A percentile compares a stretch with the other conserved stretches of the same genome.
Evolutionary conservation across 2,797 vertebrate genomes (phyloP).

Genomic region (Falco naumanni): DNA sequence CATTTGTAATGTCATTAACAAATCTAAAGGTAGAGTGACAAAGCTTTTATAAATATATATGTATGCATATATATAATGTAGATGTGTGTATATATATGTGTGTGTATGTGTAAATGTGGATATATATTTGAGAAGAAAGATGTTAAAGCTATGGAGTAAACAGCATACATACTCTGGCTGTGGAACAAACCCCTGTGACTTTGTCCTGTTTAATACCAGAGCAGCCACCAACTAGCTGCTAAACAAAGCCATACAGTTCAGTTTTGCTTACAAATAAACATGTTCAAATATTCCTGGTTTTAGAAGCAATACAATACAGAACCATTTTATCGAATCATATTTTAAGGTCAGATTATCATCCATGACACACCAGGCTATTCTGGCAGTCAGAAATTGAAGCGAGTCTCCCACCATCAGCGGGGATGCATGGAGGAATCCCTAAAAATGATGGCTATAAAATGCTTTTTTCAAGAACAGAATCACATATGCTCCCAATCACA

Average conservation of each 20-base stretch:
- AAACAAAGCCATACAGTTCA: background rate
- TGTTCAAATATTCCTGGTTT: background rate
- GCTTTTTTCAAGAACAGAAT: background rate
- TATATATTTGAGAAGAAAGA: background rate
- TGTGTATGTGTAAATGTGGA: background rate
- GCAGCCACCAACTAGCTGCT: background rate
- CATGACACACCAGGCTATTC: background rate
- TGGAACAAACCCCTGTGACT: background rate
- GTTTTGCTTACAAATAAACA: background rate
- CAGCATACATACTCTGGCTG: accelerated
- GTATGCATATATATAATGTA: background rate
- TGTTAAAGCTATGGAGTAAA: background rate
- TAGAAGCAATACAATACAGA: background rate
- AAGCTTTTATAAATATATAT: background rate
- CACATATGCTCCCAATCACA: background rate
- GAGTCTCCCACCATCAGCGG: background rate
- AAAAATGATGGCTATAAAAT: background rate
- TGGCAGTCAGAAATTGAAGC: background rate
- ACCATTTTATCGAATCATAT: background rate
- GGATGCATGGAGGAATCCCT: background rate
- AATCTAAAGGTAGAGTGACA: background rate
- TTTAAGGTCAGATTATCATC: background rate
- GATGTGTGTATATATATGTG: accelerated
- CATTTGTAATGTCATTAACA: background rate
- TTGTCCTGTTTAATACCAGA: background rate